These are phyloP conservation scores for Trissoscelio sp. DNA, from an alignment of 2,888 invertebrate species.

Conservation along the genomic window DNA sequence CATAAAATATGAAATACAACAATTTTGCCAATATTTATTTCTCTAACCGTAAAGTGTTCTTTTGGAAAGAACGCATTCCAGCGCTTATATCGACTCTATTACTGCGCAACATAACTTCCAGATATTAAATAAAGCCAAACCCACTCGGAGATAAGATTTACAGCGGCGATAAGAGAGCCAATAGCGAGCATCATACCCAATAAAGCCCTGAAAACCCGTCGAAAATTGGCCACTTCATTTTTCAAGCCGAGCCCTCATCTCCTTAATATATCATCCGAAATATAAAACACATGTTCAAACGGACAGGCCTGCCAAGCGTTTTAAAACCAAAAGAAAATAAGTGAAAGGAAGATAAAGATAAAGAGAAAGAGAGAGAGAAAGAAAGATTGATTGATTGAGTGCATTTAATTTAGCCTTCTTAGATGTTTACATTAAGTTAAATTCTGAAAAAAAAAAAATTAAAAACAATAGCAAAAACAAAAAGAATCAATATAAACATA, in stretches of 20 bases:
- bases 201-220: conserved; percentile 49
- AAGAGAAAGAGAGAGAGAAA: conserved; percentile 3
- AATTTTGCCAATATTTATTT: conserved; percentile 27
- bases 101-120: conserved; percentile 24
- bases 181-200: conserved; percentile 41
- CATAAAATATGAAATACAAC: too few relatives aligned
- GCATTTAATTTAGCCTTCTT: too few relatives aligned
- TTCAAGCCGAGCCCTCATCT: conserved; percentile 49
- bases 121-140: conserved; percentile 53
- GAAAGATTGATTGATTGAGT: too few relatives aligned
- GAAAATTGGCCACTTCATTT: conserved; percentile 62
- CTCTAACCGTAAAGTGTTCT: conserved; percentile 5
- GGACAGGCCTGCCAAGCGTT: not conserved
- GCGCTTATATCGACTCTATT: conserved; percentile 18
- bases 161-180: conserved; percentile 48
- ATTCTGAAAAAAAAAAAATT: too few relatives aligned
- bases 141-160: conserved; percentile 51
- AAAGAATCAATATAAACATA: too few relatives aligned
- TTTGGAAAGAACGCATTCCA: conserved; percentile 3
- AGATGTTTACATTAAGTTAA: too few relatives aligned
- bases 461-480: too few relatives aligned
- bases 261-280: conserved; percentile 55
- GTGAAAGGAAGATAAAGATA: not conserved
- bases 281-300: conserved; percentile 52
- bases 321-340: conserved; percentile 6